These are phyloP conservation scores for Perognathus longimembris DNA, from an alignment of 2,113 vertebrate species.

Conservation along the genomic window DNA sequence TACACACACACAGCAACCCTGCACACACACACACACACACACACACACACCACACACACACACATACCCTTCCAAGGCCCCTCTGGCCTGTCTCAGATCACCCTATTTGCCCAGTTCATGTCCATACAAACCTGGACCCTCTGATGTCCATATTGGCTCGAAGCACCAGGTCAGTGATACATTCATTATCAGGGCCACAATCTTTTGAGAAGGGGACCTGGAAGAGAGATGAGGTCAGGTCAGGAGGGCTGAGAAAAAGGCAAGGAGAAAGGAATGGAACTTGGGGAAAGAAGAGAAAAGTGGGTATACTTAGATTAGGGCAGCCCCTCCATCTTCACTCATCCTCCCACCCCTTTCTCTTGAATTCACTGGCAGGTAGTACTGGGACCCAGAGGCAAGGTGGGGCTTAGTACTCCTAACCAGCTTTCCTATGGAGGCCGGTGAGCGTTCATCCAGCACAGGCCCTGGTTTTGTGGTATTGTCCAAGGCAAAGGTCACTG, in stretches of 20 bases:
- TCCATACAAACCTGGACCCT: constrained; percentile 89
- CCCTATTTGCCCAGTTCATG: neutral
- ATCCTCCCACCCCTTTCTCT: neutral
- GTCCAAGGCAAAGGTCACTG: constrained; percentile 91
- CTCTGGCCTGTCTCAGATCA: neutral
- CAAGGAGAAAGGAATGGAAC: too few species aligned
- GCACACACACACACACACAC: too few species aligned
- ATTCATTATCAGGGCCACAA: constrained; percentile 95
- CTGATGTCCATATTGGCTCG: constrained; percentile 90
- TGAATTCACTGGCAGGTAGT: neutral
- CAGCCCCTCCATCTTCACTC: neutral
- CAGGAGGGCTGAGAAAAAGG: neutral
- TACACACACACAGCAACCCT: too few species aligned
- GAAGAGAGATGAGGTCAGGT: neutral
- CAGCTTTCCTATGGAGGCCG: constrained; percentile 89
- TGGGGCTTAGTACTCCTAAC: constrained; percentile 85
- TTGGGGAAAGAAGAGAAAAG: neutral
- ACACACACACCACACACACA: too few species aligned
- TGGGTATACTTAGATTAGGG: neutral
- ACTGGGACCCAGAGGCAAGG: neutral
- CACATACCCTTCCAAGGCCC: neutral
- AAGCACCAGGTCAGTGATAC: constrained; percentile 92
- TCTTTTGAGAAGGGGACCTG: constrained; percentile 98
- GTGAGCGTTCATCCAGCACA: constrained; percentile 91
- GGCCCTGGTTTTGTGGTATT: constrained; percentile 87